A percentile compares a stretch with the other conserved stretches of the same genome.
Conservation (phyloP, 2,888 invertebrate genomes). For the Troides helena region DNA sequence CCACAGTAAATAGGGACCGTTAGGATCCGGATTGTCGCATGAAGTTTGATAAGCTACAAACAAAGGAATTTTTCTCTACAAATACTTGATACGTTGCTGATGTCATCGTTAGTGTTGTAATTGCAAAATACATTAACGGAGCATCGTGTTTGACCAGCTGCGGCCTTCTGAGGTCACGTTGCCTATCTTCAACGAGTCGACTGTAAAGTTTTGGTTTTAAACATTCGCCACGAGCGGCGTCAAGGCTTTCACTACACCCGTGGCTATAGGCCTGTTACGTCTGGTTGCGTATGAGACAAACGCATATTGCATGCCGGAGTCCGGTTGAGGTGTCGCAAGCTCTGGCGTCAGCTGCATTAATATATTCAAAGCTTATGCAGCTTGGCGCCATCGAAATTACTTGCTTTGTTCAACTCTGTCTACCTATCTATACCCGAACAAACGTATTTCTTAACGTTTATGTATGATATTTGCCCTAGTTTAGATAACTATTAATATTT, state of each 20-base stretch:
- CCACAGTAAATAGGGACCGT: conserved; percentile 38
- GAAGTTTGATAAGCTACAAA: conserved; percentile 28
- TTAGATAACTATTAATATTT: not conserved
- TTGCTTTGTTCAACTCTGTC: conserved; percentile 28
- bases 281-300: conserved; percentile 42
- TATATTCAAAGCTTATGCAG: conserved; percentile 54
- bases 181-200: conserved; percentile 44
- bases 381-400: conserved; percentile 52
- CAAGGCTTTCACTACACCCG: conserved; percentile 40
- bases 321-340: conserved; percentile 65
- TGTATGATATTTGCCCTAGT: not conserved
- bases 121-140: conserved; percentile 48
- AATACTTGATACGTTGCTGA: conserved; percentile 45
- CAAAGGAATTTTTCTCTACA: conserved; percentile 17
- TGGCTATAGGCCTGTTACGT: conserved; percentile 31
- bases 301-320: conserved; percentile 58
- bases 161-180: conserved; percentile 68
- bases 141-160: conserved; percentile 66
- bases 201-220: conserved; percentile 36
- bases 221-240: conserved; percentile 27
- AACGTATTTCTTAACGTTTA: conserved; percentile 5
- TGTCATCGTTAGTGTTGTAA: conserved; percentile 63
- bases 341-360: conserved; percentile 60
- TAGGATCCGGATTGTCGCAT: conserved; percentile 34
- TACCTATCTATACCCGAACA: conserved; percentile 5